A percentile compares a stretch with the other conserved stretches of the same genome.
These are phyloP conservation scores for Hermetia illucens DNA, from an alignment of 1,140 invertebrate genomes.

Conservation along the genomic window DNA sequence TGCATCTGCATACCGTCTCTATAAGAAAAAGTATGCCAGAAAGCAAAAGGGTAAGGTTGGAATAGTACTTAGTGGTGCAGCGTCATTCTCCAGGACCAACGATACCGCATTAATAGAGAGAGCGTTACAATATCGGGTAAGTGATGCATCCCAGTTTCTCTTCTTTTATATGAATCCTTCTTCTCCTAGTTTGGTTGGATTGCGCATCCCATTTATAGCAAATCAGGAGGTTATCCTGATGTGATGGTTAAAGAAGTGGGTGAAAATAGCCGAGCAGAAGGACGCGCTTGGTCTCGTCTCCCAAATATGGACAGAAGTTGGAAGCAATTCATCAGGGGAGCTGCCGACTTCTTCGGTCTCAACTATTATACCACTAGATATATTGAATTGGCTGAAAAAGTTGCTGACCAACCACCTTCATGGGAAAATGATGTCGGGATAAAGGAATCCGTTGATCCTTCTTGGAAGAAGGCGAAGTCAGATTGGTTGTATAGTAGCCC, in stretches of 20 bases:
- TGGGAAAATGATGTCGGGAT: slow-evolving; percentile 28
- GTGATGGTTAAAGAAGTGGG: slow-evolving; percentile 39
- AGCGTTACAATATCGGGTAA: slow-evolving; percentile 35
- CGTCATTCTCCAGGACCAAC: slow-evolving; percentile 33
- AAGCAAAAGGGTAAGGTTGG: slow-evolving; percentile 31
- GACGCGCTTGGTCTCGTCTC: slow-evolving; percentile 34
- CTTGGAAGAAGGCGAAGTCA: slow-evolving; percentile 33
- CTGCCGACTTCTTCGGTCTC: slow-evolving; percentile 39
- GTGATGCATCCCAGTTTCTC: slow-evolving; percentile 6
- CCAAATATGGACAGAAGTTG: slow-evolving; percentile 34
- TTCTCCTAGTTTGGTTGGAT: slow-evolving; percentile 43
- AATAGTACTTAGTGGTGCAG: slow-evolving; percentile 35
- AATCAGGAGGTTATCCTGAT: slow-evolving; percentile 43
- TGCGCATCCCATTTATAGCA: slow-evolving; percentile 42
- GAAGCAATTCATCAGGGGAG: slow-evolving; percentile 32
- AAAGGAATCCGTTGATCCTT: slow-evolving; percentile 17
- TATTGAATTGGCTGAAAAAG: slow-evolving; percentile 15
- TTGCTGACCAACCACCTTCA: slow-evolving; percentile 15
- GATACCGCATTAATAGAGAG: slow-evolving; percentile 31
- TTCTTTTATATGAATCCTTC: not conserved
- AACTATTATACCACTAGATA: slow-evolving; percentile 40
- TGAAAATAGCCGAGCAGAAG: slow-evolving; percentile 37
- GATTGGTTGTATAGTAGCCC: slow-evolving; percentile 27
- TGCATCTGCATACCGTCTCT: slow-evolving; percentile 34
- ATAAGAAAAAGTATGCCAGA: slow-evolving; percentile 23